Evolutionary conservation across 2,797 vertebrate genomes (phyloP).

Genomic region (Pangasius djambal): DNA sequence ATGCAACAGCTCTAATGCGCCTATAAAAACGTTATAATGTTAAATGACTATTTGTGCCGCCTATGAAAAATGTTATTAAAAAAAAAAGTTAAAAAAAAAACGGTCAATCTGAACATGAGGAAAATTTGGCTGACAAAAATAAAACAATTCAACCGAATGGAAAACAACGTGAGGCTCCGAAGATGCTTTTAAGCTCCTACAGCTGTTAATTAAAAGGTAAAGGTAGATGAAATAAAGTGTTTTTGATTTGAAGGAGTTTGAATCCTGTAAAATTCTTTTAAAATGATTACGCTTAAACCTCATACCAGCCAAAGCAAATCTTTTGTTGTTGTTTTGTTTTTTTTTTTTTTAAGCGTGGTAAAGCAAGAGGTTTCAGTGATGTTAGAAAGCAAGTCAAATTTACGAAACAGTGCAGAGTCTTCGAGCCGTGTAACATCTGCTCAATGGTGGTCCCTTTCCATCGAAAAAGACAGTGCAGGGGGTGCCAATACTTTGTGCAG

Average conservation of each 20-base stretch:
- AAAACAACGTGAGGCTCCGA: background rate
- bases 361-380: background rate
- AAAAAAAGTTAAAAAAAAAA: too few species aligned
- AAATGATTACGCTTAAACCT: too few species aligned
- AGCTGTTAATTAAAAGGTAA: background rate
- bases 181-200: background rate
- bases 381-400: background rate
- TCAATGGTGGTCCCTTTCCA: background rate
- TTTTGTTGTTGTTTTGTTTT: background rate
- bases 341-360: background rate
- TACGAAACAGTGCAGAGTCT: background rate
- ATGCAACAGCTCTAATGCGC: too few species aligned
- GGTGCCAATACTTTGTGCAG: background rate
- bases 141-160: background rate
- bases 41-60: too few species aligned
- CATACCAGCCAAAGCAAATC: background rate
- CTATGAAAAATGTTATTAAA: too few species aligned
- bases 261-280: too few species aligned
- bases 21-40: too few species aligned
- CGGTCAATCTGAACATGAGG: background rate
- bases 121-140: background rate
- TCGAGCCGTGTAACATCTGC: background rate
- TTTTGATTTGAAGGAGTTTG: background rate
- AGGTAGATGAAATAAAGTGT: background rate
- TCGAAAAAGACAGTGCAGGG: rapidly evolving